These are phyloP conservation scores for Triplophysa rosa DNA, from an alignment of 2,113 vertebrate species.

Conservation along the genomic window DNA sequence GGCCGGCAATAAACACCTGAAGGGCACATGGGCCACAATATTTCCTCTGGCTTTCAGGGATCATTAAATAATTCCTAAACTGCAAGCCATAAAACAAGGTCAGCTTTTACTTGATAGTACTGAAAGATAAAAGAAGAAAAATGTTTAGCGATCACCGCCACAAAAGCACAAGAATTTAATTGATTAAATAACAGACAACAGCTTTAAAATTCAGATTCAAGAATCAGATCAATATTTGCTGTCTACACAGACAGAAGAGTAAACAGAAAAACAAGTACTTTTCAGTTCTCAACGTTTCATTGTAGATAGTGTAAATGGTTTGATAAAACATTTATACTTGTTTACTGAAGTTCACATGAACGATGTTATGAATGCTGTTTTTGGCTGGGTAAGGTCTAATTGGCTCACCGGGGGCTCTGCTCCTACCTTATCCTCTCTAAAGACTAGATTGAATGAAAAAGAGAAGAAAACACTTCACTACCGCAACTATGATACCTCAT, in stretches of 20 bases:
- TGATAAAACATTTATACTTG: conserved; percentile 23
- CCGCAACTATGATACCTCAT: not conserved
- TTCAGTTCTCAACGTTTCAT: not conserved
- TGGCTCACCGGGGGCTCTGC: conserved; percentile 43
- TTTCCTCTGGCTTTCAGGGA: not conserved
- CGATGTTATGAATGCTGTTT: not conserved
- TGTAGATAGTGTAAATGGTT: conserved; percentile 12
- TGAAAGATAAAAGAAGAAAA: not conserved
- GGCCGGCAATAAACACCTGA: not conserved
- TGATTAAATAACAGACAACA: not conserved
- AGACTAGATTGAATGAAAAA: not conserved
- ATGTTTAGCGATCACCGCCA: not conserved
- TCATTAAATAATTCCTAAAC: not conserved
- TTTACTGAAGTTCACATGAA: conserved; percentile 3
- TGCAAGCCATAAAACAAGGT: not conserved
- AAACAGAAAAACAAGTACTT: conserved; percentile 1
- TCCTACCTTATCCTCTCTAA: not conserved
- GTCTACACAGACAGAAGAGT: conserved; percentile 14
- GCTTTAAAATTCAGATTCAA: not conserved
- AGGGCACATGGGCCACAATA: not conserved
- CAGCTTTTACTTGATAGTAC: not conserved
- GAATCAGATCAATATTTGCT: not conserved
- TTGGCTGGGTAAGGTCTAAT: conserved; percentile 34
- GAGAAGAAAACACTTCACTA: too few relatives aligned
- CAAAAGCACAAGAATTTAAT: not conserved